Conservation (phyloP, 53 echinoderm and acorn worm genomes). For the Echinometra lucunter region DNA sequence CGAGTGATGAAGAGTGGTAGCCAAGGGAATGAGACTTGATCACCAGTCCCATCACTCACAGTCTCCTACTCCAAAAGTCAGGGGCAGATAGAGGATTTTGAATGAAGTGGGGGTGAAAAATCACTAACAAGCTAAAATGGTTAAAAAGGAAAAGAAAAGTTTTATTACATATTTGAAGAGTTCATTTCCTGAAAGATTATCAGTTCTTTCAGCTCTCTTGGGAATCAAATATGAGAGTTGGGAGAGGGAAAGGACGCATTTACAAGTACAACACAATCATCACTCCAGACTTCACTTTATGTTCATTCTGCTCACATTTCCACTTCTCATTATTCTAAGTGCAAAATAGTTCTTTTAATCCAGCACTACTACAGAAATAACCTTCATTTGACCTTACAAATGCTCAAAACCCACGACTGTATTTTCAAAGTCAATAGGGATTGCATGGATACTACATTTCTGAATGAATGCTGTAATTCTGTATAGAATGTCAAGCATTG, state of each 20-base stretch:
- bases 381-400: neutral
- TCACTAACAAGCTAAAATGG: too few species aligned
- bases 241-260: too few species aligned
- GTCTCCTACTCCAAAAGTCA: neutral
- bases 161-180: too few species aligned
- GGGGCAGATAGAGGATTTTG: too few species aligned
- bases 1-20: slow-evolving; percentile 51
- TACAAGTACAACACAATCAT: neutral
- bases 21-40: slow-evolving; percentile 37
- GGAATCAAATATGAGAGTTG: too few species aligned
- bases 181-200: too few species aligned
- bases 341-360: neutral
- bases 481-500: neutral
- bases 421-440: neutral
- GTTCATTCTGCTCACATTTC: neutral
- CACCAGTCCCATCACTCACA: slow-evolving; percentile 26
- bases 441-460: neutral
- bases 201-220: too few species aligned
- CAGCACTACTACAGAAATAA: neutral
- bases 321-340: neutral
- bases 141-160: too few species aligned
- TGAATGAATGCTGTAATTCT: neutral
- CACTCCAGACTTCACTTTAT: neutral
- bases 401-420: neutral
- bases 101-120: too few species aligned